A percentile compares a stretch with the other conserved stretches of the same genome.
Evolutionary conservation across 2,888 invertebrate genomes (phyloP).

Genomic region (Priocnemis perturbator): DNA sequence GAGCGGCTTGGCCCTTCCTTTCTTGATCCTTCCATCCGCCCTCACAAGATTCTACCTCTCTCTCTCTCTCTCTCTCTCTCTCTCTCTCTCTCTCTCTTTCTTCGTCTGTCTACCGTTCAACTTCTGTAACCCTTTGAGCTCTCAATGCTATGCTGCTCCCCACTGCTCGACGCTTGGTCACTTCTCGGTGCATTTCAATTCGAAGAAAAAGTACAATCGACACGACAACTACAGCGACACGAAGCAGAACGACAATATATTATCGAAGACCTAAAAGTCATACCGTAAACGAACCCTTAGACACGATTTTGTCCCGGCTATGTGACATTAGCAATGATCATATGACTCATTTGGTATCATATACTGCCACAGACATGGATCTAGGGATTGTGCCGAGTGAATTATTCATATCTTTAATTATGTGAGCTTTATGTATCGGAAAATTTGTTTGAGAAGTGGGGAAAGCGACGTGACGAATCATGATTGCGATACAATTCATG

Average conservation of each 20-base stretch:
- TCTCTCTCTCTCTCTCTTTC: slow-evolving; percentile 6
- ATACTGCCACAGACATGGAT: too few species aligned
- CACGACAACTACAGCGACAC: slow-evolving; percentile 1
- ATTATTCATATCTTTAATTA: too few species aligned
- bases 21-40: slow-evolving; percentile 15
- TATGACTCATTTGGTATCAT: too few species aligned
- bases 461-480: too few species aligned
- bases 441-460: too few species aligned
- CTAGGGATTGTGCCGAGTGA: too few species aligned
- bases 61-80: slow-evolving; percentile 16
- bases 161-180: not conserved
- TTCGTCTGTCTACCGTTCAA: slow-evolving; percentile 50
- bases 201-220: slow-evolving; percentile 56
- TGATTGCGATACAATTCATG: too few species aligned
- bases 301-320: too few species aligned
- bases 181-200: slow-evolving; percentile 65
- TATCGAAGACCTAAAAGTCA: not conserved
- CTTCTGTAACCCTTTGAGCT: too few species aligned
- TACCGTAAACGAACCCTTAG: too few species aligned
- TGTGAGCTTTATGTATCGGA: too few species aligned
- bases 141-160: not conserved
- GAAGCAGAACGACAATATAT: slow-evolving; percentile 19
- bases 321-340: too few species aligned
- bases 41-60: slow-evolving; percentile 10
- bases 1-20: slow-evolving; percentile 45